Percentiles rank a stretch among this genome's conserved stretches.
Conservation (phyloP, 2,888 invertebrate species). For the Eurytoma adleriae region DNA sequence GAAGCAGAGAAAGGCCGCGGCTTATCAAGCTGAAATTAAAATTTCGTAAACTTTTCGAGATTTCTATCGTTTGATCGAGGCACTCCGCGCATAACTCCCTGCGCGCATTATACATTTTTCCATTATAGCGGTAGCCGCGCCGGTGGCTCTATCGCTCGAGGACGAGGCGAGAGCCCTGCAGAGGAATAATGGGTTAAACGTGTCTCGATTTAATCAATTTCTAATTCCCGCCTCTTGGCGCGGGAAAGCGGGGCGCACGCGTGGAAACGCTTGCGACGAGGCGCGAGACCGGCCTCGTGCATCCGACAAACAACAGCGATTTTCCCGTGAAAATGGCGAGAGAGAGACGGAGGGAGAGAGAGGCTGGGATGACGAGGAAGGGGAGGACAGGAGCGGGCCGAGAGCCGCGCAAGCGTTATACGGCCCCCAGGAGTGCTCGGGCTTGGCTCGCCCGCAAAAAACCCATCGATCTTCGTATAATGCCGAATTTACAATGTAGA, state of each 20-base stretch:
- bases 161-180: constrained; percentile 32
- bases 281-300: background rate
- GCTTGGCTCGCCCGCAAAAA: constrained; percentile 42
- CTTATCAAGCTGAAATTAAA: no score
- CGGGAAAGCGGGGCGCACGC: background rate
- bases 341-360: background rate
- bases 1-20: no score
- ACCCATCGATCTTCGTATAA: constrained; percentile 58
- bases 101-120: constrained; percentile 44
- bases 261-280: background rate
- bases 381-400: background rate
- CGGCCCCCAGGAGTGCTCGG: constrained; percentile 15
- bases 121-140: constrained; percentile 21
- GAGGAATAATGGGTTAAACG: constrained; percentile 56
- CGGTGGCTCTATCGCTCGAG: constrained; percentile 19
- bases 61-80: background rate
- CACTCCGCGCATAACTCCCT: background rate
- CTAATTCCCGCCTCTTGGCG: constrained; percentile 23
- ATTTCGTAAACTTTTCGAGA: background rate
- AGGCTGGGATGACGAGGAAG: background rate
- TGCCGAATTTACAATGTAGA: constrained; percentile 59
- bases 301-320: constrained; percentile 19
- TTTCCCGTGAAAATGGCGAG: constrained; percentile 17
- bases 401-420: background rate
- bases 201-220: constrained; percentile 58